A percentile compares a stretch with the other conserved stretches of the same genome.
Evolutionary conservation across 2,113 vertebrate species (phyloP).

Genomic region (Capreolus pygargus): DNA sequence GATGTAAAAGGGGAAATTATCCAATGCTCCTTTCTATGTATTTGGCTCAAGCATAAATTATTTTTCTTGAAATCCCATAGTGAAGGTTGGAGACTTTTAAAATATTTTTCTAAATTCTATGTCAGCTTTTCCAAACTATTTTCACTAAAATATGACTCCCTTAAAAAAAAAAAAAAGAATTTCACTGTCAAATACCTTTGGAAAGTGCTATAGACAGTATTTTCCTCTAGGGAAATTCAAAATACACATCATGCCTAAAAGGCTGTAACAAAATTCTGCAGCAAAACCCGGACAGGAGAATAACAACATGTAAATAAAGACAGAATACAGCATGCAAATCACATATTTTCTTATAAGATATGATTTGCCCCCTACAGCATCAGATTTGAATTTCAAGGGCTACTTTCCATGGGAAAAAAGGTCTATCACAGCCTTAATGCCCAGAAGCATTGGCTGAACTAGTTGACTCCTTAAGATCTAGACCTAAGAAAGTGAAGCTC

Average conservation of each 20-base stretch:
- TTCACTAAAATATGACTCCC: background rate
- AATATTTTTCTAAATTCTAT: background rate
- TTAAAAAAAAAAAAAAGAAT: background rate
- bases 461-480: background rate
- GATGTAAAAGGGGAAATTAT: background rate
- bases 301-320: background rate
- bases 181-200: conserved; percentile 12
- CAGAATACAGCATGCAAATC: background rate
- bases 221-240: conserved; percentile 37
- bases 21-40: background rate
- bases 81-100: background rate
- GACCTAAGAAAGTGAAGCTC: background rate
- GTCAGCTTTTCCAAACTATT: background rate
- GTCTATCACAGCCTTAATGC: background rate
- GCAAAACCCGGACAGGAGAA: background rate
- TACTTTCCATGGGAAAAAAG: background rate
- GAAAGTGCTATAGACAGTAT: background rate
- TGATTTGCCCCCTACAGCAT: background rate
- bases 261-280: conserved; percentile 11
- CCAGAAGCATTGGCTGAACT: background rate
- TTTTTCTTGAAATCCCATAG: background rate
- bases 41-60: background rate
- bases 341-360: background rate
- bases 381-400: background rate
- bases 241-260: conserved; percentile 10